A percentile compares a stretch with the other conserved stretches of the same genome.
Conservation (phyloP, 92 coral and sea anemone genomes). For the Anthopleura xanthogrammica region DNA sequence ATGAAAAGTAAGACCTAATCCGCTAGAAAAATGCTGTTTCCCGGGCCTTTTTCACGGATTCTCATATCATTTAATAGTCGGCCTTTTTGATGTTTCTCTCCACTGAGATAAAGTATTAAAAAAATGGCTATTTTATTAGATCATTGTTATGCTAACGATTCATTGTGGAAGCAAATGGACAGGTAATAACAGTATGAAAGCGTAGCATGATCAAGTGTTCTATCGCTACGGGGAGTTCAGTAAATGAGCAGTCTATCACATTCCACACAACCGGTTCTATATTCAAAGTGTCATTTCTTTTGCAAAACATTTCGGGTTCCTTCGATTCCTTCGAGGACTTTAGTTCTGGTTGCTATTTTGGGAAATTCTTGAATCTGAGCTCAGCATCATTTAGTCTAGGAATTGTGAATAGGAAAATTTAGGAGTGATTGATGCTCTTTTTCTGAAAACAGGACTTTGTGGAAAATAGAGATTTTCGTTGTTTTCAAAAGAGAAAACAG, state of each 20-base stretch:
- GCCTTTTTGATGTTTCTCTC: conserved; percentile 17
- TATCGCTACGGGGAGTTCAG: conserved; percentile 9
- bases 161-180: conserved; percentile 16
- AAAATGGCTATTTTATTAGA: not conserved
- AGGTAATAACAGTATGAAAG: not conserved
- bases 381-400: not conserved
- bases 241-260: not conserved
- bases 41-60: not conserved
- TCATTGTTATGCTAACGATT: conserved; percentile 19
- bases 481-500: not conserved
- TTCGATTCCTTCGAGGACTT: not conserved
- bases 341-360: not conserved
- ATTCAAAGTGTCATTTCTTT: not conserved
- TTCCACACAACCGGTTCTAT: not conserved
- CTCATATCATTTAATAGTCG: conserved; percentile 12
- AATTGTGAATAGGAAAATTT: not conserved
- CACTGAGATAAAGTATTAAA: conserved; percentile 2
- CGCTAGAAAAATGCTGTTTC: not conserved
- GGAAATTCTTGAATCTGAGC: not conserved
- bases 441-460: not conserved
- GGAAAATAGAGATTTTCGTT: not conserved
- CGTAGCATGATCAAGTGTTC: conserved; percentile 15
- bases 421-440: not conserved
- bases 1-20: not conserved
- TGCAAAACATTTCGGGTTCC: not conserved